These are phyloP conservation scores for Trichomalopsis sarcophagae DNA, from an alignment of 1,140 invertebrate species.

Conservation along the genomic window DNA sequence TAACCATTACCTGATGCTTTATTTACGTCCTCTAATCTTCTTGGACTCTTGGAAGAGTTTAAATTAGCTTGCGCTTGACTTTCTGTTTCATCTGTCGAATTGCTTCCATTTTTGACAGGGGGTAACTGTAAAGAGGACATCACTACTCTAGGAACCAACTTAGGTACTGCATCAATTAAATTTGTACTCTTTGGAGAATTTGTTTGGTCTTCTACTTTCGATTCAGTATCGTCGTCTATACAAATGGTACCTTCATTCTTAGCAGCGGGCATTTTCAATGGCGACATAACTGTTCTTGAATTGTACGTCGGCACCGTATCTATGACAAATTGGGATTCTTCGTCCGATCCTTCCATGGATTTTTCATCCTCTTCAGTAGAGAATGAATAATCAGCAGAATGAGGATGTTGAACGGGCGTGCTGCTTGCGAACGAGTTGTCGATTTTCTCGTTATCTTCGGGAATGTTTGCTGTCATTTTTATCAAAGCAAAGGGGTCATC, in stretches of 20 bases:
- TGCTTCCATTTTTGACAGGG: no score
- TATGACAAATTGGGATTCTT: conserved; percentile 27
- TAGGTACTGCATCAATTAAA: not conserved
- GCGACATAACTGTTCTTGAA: conserved; percentile 42
- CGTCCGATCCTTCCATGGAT: not conserved
- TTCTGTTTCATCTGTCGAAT: not conserved
- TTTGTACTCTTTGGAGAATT: conserved; percentile 34
- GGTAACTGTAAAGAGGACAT: not conserved
- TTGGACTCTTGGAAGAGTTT: conserved; percentile 17
- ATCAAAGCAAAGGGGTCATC: conserved; percentile 82
- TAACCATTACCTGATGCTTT: conserved; percentile 13
- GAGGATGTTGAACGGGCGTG: conserved; percentile 43
- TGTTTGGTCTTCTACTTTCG: not conserved
- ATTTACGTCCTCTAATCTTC: conserved; percentile 4
- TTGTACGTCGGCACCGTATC: conserved; percentile 20
- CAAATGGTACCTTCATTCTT: conserved; percentile 40
- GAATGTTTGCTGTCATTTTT: conserved; percentile 55
- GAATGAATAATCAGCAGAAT: conserved; percentile 46
- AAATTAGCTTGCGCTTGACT: conserved; percentile 2
- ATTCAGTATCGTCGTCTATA: conserved; percentile 38
- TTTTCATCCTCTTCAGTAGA: conserved; percentile 42
- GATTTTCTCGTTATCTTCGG: conserved; percentile 53
- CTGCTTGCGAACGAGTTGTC: conserved; percentile 59
- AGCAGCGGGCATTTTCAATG: conserved; percentile 55
- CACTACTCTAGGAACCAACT: not conserved